phyloP scores from a whole-genome alignment of 2,888 invertebrate genomes.

The Bombyx huttoni region DNA sequence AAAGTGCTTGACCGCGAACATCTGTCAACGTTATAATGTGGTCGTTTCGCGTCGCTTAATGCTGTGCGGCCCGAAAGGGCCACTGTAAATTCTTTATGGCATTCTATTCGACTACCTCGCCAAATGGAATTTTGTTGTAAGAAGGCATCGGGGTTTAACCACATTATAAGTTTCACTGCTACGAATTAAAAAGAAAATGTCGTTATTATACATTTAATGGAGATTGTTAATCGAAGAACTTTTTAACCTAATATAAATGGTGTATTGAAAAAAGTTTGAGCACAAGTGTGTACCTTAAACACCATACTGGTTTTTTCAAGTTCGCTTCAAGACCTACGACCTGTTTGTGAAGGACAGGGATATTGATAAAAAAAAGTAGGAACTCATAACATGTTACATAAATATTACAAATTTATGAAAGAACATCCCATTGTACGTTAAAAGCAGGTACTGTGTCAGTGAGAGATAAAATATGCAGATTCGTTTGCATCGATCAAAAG shows the following conservation, averaged over 20 bases:
- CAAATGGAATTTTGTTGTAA: constrained; percentile 45
- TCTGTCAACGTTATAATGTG: constrained; percentile 25
- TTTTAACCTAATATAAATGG: not conserved
- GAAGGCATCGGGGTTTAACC: constrained; percentile 11
- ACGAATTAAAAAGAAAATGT: constrained; percentile 1
- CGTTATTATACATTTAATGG: not conserved
- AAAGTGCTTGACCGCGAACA: constrained; percentile 8
- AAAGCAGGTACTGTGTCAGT: no score
- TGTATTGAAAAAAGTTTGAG: not conserved
- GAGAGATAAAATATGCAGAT: not conserved
- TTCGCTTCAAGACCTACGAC: no score
- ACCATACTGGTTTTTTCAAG: no score
- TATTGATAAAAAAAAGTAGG: no score
- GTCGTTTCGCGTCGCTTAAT: constrained; percentile 23
- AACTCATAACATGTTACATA: no score
- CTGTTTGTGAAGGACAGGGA: no score
- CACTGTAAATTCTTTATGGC: constrained; percentile 30
- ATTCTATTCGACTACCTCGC: constrained; percentile 24
- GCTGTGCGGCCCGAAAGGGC: constrained; percentile 21
- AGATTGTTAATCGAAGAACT: not conserved
- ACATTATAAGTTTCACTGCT: not conserved
- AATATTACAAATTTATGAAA: no score
- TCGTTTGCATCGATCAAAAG: constrained; percentile 1
- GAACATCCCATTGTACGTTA: no score
- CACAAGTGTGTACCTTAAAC: not conserved